phyloP scores from a whole-genome alignment of 2,797 vertebrate genomes.

The Phyllotis vaccarum region DNA sequence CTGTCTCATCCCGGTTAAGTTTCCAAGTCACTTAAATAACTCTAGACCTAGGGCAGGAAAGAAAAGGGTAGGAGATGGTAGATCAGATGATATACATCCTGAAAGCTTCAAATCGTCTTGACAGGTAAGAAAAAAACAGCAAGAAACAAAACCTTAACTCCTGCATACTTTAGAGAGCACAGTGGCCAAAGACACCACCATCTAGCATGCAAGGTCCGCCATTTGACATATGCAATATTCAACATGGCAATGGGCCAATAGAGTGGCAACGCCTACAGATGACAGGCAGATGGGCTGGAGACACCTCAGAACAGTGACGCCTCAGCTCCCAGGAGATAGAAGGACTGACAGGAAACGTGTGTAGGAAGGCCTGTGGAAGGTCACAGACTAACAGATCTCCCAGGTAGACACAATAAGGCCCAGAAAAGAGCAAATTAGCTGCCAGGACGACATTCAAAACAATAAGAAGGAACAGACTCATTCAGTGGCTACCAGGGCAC shows the following conservation, averaged over 20 bases:
- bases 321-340: not conserved
- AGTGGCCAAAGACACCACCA: not conserved
- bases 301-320: not conserved
- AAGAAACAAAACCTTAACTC: not conserved
- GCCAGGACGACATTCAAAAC: slow-evolving; percentile 56
- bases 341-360: not conserved
- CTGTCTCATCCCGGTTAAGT: not conserved
- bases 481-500: slow-evolving; percentile 49
- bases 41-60: not conserved
- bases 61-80: not conserved
- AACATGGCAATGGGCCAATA: not conserved
- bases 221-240: not conserved
- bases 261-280: not conserved
- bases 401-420: not conserved
- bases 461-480: slow-evolving; percentile 42
- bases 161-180: not conserved
- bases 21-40: slow-evolving; percentile 26
- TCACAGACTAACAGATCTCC: not conserved
- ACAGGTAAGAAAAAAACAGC: not conserved
- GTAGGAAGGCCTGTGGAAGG: not conserved
- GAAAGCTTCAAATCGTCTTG: not conserved
- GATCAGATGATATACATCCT: not conserved
- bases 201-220: not conserved
- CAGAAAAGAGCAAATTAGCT: slow-evolving; percentile 54
- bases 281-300: not conserved